Evolutionary conservation across 35 echinoderm and acorn worm species (phyloP).

Genomic region (Amphiura filiformis): DNA sequence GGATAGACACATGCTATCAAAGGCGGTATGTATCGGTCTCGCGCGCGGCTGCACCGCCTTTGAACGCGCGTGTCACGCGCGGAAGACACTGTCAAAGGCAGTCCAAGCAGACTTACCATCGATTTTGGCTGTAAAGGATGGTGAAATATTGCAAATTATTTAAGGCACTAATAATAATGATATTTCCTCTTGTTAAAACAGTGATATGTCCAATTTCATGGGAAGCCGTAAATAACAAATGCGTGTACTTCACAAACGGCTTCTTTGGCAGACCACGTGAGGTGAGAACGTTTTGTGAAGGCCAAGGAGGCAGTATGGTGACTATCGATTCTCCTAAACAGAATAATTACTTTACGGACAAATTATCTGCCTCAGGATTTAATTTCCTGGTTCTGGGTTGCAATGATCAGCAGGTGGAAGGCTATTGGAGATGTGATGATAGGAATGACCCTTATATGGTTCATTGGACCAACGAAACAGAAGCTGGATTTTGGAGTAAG

Average conservation of each 20-base stretch:
- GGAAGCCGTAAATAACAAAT: not conserved
- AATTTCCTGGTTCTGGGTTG: not conserved
- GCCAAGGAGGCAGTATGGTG: not conserved
- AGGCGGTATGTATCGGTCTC: too few species aligned
- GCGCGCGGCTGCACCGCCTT: too few species aligned
- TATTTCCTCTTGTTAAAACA: not conserved
- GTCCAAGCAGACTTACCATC: too few species aligned
- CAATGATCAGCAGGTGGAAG: not conserved
- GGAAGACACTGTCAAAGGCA: too few species aligned
- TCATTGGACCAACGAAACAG: not conserved
- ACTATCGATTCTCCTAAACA: not conserved
- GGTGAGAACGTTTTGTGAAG: not conserved
- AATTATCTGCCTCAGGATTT: not conserved
- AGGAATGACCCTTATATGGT: not conserved
- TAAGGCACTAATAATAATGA: too few species aligned
- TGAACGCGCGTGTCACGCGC: too few species aligned
- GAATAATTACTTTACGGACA: not conserved
- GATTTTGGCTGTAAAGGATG: too few species aligned
- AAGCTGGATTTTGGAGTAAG: not conserved
- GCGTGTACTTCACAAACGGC: not conserved
- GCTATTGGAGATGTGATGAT: not conserved
- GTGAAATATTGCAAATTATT: too few species aligned
- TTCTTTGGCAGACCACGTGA: not conserved
- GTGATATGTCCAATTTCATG: not conserved
- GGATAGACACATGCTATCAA: too few species aligned